Conservation (phyloP, 2,797 vertebrate genomes). For the Bovichtus variegatus region DNA sequence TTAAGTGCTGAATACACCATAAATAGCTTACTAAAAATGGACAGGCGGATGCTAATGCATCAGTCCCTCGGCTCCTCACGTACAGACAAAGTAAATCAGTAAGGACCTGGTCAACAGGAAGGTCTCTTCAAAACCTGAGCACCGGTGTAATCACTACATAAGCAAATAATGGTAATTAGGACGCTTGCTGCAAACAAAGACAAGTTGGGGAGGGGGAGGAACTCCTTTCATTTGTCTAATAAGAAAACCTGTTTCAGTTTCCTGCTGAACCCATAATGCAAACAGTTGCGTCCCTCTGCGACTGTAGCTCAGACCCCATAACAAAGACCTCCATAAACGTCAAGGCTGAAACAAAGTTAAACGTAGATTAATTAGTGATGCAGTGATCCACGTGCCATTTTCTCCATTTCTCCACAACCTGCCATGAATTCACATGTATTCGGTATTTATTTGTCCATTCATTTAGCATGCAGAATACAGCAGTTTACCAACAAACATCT, state of each 20-base stretch:
- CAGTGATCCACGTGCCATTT: not conserved
- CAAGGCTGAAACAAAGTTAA: not conserved
- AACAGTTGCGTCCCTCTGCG: conserved; percentile 10
- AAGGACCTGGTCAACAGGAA: conserved; percentile 71
- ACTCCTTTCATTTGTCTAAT: conserved; percentile 12
- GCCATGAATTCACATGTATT: not conserved
- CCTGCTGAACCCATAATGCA: conserved; percentile 22
- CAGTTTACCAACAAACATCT: not conserved
- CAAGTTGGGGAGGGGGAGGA: conserved; percentile 25
- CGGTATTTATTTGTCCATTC: not conserved
- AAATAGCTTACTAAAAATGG: conserved; percentile 67
- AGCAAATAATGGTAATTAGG: conserved; percentile 56
- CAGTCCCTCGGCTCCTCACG: conserved; percentile 56
- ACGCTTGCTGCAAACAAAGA: conserved; percentile 58
- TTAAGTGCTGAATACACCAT: conserved; percentile 50
- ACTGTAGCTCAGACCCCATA: not conserved
- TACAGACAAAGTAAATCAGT: conserved; percentile 57
- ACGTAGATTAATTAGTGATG: not conserved
- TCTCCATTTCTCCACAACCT: no score
- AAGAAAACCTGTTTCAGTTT: conserved; percentile 30
- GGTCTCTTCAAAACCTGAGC: conserved; percentile 50
- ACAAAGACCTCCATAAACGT: not conserved
- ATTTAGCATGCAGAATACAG: not conserved
- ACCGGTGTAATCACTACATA: conserved; percentile 54
- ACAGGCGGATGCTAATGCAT: conserved; percentile 52